Percentiles rank a stretch among this genome's conserved stretches.
These are phyloP conservation scores for Beaufortia kweichowensis DNA, from an alignment of 2,113 vertebrate genomes.

Conservation along the genomic window DNA sequence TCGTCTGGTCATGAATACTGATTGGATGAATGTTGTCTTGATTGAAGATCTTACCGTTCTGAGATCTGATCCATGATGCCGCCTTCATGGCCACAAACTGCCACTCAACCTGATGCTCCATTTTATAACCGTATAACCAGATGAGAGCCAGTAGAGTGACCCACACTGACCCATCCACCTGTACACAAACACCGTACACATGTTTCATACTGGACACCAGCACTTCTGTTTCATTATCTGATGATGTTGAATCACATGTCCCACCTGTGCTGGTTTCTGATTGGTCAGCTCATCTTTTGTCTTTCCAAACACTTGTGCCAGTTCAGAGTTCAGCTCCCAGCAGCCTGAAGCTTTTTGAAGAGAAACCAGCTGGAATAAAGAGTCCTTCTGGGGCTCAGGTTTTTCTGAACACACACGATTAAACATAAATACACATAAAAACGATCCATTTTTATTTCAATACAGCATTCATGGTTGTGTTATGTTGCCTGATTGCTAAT, in stretches of 20 bases:
- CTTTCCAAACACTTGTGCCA: conserved; percentile 57
- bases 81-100: conserved; percentile 75
- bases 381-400: background rate
- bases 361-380: conserved; percentile 60
- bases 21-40: background rate
- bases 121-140: conserved; percentile 78
- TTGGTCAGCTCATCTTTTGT: conserved; percentile 54
- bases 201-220: conserved; percentile 12
- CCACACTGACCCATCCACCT: conserved; percentile 72
- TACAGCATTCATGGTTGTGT: no score
- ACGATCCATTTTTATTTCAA: background rate
- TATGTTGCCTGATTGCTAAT: no score
- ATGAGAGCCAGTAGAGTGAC: conserved; percentile 79
- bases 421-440: no score
- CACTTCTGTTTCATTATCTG: conserved; percentile 42
- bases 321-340: conserved; percentile 60
- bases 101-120: conserved; percentile 70
- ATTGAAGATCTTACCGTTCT: conserved; percentile 63
- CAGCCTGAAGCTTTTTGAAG: conserved; percentile 73
- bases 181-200: conserved; percentile 39
- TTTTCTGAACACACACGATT: background rate
- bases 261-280: conserved; percentile 58
- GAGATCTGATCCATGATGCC: conserved; percentile 69
- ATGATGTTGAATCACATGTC: conserved; percentile 47
- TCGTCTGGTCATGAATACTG: background rate